Evolutionary conservation across 2,888 invertebrate genomes (phyloP), one percentile per base, ranked within the genome.

Genomic region (Phasia obesa): DNA sequence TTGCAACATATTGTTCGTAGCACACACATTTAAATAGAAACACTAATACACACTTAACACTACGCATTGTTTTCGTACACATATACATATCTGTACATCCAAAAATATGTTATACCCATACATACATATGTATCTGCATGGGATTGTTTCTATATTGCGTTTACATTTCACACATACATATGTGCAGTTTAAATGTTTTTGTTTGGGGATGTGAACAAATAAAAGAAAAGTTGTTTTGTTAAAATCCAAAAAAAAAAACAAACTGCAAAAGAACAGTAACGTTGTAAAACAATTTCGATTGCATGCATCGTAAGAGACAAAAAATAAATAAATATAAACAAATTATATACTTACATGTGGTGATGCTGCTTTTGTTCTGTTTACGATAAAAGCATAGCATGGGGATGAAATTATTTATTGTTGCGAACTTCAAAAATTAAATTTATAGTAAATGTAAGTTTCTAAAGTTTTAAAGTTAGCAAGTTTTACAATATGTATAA

Each of bases 1-100:
- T 69, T 57, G n/a, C 11, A 57, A 42, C 57, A 64, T 70, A 77
- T 62, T 77, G 60, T 62, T 47, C 7, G 15, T 21, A 53, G 4
- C n/a, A 38, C 25, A 27, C 19, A 44, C 7, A 49, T 11, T 19
- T 15, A 53, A 7, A n/a, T n/a, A n/a, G n/a, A n/a, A n/a, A 23
- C 21, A 13, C 21, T 19, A n/a, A 51, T 3, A 31, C 15, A 27
- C 7, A 9, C n/a, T 23, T 35, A 6, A 9, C 9, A 35, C 9
- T 11, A 35, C 35, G 11, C 11, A 35, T 11, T 35, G 11, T 11
- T 35, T 1, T 11, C 35, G 35, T 11, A 11, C 35, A 31, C 31
- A 4, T 4, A 31, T 35, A 11, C 11, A 35, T 31, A 31, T 31
- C 6, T 31, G 31, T 31, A 31, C 9, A 4, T 31, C 15, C 13